Conservation (phyloP, 2,113 vertebrate species). For the Microcebus ravelobensis region DNA sequence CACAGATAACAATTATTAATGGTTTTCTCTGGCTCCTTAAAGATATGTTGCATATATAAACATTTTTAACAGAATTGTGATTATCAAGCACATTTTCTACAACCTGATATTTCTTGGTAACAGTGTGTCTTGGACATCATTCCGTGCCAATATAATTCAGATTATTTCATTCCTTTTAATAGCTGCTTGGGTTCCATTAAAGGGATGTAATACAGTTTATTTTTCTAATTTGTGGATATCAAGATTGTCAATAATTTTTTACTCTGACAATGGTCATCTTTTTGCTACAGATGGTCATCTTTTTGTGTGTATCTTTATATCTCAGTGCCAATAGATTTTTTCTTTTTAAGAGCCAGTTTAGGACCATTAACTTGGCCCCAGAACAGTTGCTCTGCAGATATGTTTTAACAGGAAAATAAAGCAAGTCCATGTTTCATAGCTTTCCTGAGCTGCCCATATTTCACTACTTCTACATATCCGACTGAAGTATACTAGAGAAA, state of each 20-base stretch:
- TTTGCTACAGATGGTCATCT: not conserved
- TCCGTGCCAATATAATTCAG: not conserved
- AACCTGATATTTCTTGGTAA: not conserved
- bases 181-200: not conserved
- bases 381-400: not conserved
- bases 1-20: not conserved
- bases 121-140: not conserved
- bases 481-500: not conserved
- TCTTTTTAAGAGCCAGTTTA: not conserved
- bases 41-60: not conserved
- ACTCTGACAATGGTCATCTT: not conserved
- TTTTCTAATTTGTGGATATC: not conserved
- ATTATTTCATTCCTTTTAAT: not conserved
- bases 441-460: not conserved
- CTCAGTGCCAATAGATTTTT: not conserved
- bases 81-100: not conserved
- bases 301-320: not conserved
- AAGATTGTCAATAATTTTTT: not conserved
- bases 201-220: not conserved
- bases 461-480: not conserved
- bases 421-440: not conserved
- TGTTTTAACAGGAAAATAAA: constrained; percentile 31
- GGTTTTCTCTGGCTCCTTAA: not conserved
- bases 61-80: not conserved
- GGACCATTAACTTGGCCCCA: not conserved